Evolutionary conservation across 2,888 invertebrate genomes (phyloP).

Genomic region (Macrophya annulata): DNA sequence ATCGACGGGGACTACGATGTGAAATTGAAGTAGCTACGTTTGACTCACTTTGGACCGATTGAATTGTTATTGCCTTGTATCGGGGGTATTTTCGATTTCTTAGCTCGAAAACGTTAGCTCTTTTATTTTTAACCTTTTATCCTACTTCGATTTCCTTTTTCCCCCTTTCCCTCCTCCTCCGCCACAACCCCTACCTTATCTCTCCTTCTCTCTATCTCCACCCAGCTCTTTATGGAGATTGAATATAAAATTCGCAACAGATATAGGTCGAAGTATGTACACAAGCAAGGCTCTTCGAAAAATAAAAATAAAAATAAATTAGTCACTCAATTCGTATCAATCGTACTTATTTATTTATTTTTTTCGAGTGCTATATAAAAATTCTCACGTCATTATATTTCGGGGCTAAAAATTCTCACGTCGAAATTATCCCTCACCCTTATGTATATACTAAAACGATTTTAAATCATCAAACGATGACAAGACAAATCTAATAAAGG

Average conservation of each 20-base stretch:
- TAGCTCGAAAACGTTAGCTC: constrained; percentile 23
- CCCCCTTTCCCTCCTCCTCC: neutral
- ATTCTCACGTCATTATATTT: too few relatives aligned
- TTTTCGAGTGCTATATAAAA: too few relatives aligned
- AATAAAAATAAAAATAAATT: neutral
- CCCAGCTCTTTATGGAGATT: constrained; percentile 26
- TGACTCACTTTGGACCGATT: constrained; percentile 50
- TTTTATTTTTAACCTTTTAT: constrained; percentile 3
- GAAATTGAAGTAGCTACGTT: constrained; percentile 46
- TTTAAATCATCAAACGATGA: neutral
- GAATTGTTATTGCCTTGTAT: constrained; percentile 53
- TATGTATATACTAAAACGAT: too few relatives aligned
- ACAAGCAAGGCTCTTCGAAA: neutral
- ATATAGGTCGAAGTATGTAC: neutral
- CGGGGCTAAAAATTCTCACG: too few relatives aligned
- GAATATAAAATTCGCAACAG: constrained; percentile 29
- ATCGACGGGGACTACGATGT: constrained; percentile 20
- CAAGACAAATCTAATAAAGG: too few relatives aligned
- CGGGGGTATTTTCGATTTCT: constrained; percentile 41
- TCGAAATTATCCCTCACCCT: too few relatives aligned
- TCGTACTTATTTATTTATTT: neutral
- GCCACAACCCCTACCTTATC: too few relatives aligned
- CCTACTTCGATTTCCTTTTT: neutral
- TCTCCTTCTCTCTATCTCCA: neutral
- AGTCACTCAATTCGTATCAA: neutral